Evolutionary conservation across 2,113 vertebrate genomes (phyloP).

Genomic region (Cyprinodon tularosa): DNA sequence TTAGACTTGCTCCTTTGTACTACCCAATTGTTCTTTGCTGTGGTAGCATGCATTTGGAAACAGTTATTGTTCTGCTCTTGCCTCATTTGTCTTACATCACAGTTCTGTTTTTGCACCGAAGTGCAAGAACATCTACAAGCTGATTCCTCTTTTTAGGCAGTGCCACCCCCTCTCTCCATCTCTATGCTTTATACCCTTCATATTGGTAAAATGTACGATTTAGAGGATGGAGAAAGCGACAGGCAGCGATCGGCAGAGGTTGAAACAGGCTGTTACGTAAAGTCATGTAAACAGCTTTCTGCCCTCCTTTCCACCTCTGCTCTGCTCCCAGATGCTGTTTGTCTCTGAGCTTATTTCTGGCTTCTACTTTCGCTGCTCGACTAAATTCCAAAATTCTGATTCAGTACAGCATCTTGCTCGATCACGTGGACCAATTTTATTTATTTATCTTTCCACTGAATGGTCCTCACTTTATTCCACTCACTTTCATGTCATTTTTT

Average conservation of each 20-base stretch:
- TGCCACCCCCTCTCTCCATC: slow-evolving; percentile 2
- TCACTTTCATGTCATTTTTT: slow-evolving; percentile 29
- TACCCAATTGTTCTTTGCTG: slow-evolving; percentile 22
- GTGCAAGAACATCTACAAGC: not conserved
- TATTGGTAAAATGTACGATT: not conserved
- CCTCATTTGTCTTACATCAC: slow-evolving; percentile 7
- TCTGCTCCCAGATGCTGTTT: slow-evolving; percentile 22
- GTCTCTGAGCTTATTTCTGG: slow-evolving; percentile 32
- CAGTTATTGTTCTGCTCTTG: slow-evolving; percentile 19
- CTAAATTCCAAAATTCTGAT: slow-evolving; percentile 43
- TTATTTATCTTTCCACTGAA: slow-evolving; percentile 58
- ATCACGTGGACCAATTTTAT: slow-evolving; percentile 56
- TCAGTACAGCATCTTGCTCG: slow-evolving; percentile 36
- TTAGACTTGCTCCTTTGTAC: slow-evolving; percentile 29
- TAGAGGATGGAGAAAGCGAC: slow-evolving; percentile 49
- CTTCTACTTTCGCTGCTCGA: slow-evolving; percentile 51
- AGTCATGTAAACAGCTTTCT: slow-evolving; percentile 50
- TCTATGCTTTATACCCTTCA: not conserved
- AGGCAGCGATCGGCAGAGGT: slow-evolving; percentile 26
- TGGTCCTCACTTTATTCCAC: slow-evolving; percentile 42
- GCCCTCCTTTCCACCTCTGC: slow-evolving; percentile 27
- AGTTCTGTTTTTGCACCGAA: slow-evolving; percentile 8
- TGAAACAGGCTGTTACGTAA: slow-evolving; percentile 51
- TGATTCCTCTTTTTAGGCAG: not conserved
- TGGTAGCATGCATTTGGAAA: slow-evolving; percentile 24